Base-by-base conservation (phyloP, 2,888 invertebrate genomes). In the Maniola hyperantus region DNA sequence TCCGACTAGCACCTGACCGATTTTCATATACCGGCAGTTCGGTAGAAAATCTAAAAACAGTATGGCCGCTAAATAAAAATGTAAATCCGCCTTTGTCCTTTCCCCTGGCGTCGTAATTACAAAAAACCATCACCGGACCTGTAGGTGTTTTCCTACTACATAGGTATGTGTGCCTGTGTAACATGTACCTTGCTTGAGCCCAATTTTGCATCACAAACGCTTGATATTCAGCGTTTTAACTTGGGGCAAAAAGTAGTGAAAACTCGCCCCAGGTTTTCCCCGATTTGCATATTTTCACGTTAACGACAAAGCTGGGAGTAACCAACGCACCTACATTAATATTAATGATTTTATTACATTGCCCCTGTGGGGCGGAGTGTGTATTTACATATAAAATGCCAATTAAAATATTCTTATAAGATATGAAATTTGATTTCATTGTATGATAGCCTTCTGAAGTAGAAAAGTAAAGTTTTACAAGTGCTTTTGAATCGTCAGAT, bases 161-260 rank as follows among this genome's bases (percentile, higher is more conserved):
- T 6, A 48, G 18, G 44, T 46, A 15, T n/a, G n/a, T n/a, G n/a
- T n/a, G 26, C 13, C 0, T 50, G 33, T n/a, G 34, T 48, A 36
- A 11, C 13, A 53, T 51, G 72, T 73, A 55, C 68, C 70, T 73
- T 71, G 72, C 72, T 72, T 72, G 77, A 71, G 73, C 75, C 74
- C 77, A 73, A 79, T 87, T 91, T 91, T 90, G 86, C 90, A 90
- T 90, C 81, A 86, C 89, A 91, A 89, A 91, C 79, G 79, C 70
- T 33, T 79, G 79, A 71, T 75, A 66, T 64, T 54, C 67, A 63
- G 62, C 81, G 78, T 82, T 83, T 83, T 76, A 80, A 84, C 81
- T 82, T 79, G 76, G 76, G 77, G 76, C 74, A 74, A 76, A 74
- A 74, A 72, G 68, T 74, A 74, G 72, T 72, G 73, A 66, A 67